Evolutionary conservation across 1,140 invertebrate genomes (phyloP).

Genomic region (Drosophila repletoides): DNA sequence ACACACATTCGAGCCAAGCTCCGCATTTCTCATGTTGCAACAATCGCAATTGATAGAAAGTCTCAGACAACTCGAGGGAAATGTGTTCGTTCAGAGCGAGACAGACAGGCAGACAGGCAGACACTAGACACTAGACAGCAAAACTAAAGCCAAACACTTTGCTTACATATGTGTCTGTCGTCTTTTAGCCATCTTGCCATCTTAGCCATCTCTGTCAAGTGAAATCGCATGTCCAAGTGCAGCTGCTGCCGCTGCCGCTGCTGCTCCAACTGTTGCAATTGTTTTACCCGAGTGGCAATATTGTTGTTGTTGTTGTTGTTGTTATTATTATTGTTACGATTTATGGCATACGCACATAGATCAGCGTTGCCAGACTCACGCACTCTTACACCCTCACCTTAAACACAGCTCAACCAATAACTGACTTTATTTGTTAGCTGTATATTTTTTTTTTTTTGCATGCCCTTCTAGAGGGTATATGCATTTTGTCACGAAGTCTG

Average conservation of each 20-base stretch:
- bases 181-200: conserved; percentile 9
- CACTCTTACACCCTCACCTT: not conserved
- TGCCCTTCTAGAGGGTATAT: too few relatives aligned
- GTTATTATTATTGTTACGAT: conserved; percentile 69
- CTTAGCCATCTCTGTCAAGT: conserved; percentile 53
- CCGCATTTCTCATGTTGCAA: conserved; percentile 74
- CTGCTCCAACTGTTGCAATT: conserved; percentile 25
- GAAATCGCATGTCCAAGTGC: conserved; percentile 65
- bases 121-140: too few relatives aligned
- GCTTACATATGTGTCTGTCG: conserved; percentile 36
- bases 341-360: conserved; percentile 76
- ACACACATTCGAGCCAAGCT: conserved; percentile 54
- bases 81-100: conserved; percentile 19
- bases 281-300: conserved; percentile 61
- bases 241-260: conserved; percentile 10
- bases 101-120: too few relatives aligned
- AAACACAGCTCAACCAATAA: conserved; percentile 2
- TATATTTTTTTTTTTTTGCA: too few relatives aligned
- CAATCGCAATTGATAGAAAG: conserved; percentile 51
- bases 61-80: conserved; percentile 44
- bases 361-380: conserved; percentile 25
- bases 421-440: conserved; percentile 33
- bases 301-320: conserved; percentile 59
- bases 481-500: too few relatives aligned
- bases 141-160: conserved; percentile 43